Conservation (phyloP, 2,888 invertebrate species). For the Pardosa pseudoannulata region DNA sequence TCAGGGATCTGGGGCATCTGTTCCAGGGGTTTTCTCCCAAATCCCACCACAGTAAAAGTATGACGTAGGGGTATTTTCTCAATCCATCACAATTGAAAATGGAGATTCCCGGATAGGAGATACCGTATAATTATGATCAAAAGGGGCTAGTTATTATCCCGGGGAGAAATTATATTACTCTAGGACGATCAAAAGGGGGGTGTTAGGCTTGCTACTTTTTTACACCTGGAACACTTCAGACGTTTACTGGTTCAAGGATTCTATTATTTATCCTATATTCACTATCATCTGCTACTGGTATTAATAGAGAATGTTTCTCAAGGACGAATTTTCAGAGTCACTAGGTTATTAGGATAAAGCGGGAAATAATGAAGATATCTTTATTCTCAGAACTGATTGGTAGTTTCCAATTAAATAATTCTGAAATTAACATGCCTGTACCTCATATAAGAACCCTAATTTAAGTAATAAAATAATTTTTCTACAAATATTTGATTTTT, state of each 20-base stretch:
- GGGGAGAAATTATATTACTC: slow-evolving; percentile 4
- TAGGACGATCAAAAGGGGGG: slow-evolving; percentile 35
- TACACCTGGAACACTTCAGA: slow-evolving; percentile 44
- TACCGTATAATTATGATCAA: slow-evolving; percentile 67
- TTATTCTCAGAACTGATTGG: no score
- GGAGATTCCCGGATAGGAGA: slow-evolving; percentile 46
- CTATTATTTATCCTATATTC: background rate
- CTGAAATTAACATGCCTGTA: no score
- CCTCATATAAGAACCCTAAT: no score
- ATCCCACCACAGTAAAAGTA: slow-evolving; percentile 57
- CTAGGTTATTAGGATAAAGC: background rate
- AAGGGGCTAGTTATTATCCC: slow-evolving; percentile 40
- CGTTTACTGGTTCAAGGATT: slow-evolving; percentile 27
- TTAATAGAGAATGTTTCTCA: background rate
- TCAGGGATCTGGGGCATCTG: slow-evolving; percentile 42
- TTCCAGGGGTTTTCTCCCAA: slow-evolving; percentile 23
- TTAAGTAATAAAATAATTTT: no score
- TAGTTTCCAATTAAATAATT: no score
- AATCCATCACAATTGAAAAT: slow-evolving; percentile 53
- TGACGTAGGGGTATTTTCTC: slow-evolving; percentile 34
- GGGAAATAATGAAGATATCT: no score
- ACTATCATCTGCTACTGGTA: slow-evolving; percentile 1
- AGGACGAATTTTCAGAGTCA: slow-evolving; percentile 8
- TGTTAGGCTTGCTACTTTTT: slow-evolving; percentile 20
- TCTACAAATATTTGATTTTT: no score